phyloP scores from a whole-genome alignment of 2,797 vertebrate genomes.

The Pangasius sanitwongsei region DNA sequence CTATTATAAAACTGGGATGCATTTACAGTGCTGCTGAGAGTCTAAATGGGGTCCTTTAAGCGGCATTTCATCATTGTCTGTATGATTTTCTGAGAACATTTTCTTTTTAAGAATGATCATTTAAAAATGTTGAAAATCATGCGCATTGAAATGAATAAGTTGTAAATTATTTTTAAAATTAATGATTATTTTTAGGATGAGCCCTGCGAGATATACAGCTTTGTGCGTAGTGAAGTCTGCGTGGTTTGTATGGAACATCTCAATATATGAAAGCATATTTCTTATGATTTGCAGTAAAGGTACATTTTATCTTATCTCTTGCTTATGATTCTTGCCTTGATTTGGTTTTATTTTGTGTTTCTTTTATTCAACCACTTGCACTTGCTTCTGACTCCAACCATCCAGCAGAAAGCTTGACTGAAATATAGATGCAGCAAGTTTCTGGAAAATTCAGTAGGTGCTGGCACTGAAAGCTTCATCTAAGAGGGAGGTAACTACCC shows the following conservation, averaged over 20 bases:
- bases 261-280: background rate
- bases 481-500: background rate
- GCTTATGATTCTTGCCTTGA: background rate
- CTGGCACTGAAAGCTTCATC: background rate
- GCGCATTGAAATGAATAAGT: background rate
- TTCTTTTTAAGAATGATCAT: too few species aligned
- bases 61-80: too few species aligned
- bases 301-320: too few species aligned
- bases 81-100: too few species aligned
- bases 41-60: too few species aligned
- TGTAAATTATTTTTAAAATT: background rate
- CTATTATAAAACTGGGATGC: too few species aligned
- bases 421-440: too few species aligned
- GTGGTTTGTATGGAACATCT: background rate
- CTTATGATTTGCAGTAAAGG: background rate
- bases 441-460: background rate
- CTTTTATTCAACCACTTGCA: background rate
- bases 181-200: background rate
- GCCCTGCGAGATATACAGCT: background rate
- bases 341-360: background rate
- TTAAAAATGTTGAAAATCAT: background rate
- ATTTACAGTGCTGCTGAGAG: too few species aligned
- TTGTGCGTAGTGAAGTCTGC: background rate
- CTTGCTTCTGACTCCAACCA: background rate
- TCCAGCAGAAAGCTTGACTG: background rate